phyloP scores from a whole-genome alignment of 2,888 invertebrate genomes.

The Griposia aprilina region DNA sequence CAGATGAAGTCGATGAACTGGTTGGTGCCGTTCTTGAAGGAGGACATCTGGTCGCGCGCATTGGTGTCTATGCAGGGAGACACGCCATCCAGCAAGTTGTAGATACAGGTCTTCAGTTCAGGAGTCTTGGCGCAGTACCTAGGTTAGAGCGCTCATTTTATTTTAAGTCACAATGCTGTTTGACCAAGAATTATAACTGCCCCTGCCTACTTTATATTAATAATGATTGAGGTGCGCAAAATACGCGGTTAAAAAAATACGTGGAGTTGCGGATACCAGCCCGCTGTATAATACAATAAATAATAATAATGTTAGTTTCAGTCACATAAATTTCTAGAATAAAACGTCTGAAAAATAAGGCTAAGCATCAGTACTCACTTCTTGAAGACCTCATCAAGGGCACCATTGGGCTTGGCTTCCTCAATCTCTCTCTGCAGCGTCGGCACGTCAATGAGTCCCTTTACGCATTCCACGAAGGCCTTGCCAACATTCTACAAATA shows the following conservation, averaged over 20 bases:
- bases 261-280: too few species aligned
- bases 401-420: slow-evolving; percentile 93
- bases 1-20: slow-evolving; percentile 94
- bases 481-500: slow-evolving; percentile 79
- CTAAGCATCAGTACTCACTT: slow-evolving; percentile 82
- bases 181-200: not conserved
- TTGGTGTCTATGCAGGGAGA: slow-evolving; percentile 91
- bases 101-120: slow-evolving; percentile 91
- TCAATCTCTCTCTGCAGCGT: slow-evolving; percentile 92
- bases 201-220: not conserved
- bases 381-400: slow-evolving; percentile 93
- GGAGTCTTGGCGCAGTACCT: slow-evolving; percentile 93
- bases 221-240: too few species aligned
- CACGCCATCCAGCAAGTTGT: slow-evolving; percentile 89
- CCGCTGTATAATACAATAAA: not conserved
- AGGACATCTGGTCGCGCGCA: slow-evolving; percentile 89
- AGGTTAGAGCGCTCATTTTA: not conserved
- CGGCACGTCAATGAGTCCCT: slow-evolving; percentile 91
- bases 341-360: not conserved
- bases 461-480: slow-evolving; percentile 90
- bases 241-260: too few species aligned
- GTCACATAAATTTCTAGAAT: not conserved
- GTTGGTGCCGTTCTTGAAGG: slow-evolving; percentile 92
- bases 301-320: not conserved
- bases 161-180: not conserved